Base-by-base conservation (phyloP, 35 echinoderm and acorn worm species). In the Nesometra sesokonis region DNA sequence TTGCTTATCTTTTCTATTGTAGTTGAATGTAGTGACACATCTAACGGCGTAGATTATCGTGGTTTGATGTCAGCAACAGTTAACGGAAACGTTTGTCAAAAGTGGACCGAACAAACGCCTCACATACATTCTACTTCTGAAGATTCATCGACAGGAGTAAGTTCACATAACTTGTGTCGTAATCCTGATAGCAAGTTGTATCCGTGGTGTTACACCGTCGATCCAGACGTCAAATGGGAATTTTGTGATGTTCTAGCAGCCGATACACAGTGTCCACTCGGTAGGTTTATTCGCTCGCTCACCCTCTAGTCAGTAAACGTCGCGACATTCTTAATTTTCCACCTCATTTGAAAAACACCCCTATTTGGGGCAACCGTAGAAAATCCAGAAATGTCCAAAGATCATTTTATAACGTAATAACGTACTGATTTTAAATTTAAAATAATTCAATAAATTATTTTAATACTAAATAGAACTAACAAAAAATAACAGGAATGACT, bases 181-280 rank as follows among this genome's bases (percentile, higher is more conserved):
- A 86, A 86, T 32, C 38, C 32, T 31, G 84, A 76, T 21, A 35
- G 77, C 11, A 1, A 33, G 0, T 30, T 30, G 13, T 33, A 29
- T 17, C 46, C 84, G 11, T 86, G 84, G 84, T 86, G 84, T 19
- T 86, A 86, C 46, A 86, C 84, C 0, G 36, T 35, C 0, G 84
- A 86, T 35, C 84, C 84, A 46, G 47, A 86, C 32, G 84, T 86
- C 33, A 30, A 17, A 13, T 86, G 84, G 84, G 84, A 86, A 76
- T 76, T 34, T 36, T 86, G 84, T 33, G 84, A 86, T 33, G 47
- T 86, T 13, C 52, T 19, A 67, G 52, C 52, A 27, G 23, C 52
- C 8, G 23, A 67, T 27, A 67, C 23, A 19, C 23, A 5, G 21
- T 67, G 52, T 27, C 52, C 52, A 19, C 23, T 67, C 7, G 52